A percentile compares a stretch with the other conserved stretches of the same genome.
These are phyloP conservation scores for Orthonychiurus folsomi DNA, from an alignment of 2,888 invertebrate genomes.

Conservation along the genomic window DNA sequence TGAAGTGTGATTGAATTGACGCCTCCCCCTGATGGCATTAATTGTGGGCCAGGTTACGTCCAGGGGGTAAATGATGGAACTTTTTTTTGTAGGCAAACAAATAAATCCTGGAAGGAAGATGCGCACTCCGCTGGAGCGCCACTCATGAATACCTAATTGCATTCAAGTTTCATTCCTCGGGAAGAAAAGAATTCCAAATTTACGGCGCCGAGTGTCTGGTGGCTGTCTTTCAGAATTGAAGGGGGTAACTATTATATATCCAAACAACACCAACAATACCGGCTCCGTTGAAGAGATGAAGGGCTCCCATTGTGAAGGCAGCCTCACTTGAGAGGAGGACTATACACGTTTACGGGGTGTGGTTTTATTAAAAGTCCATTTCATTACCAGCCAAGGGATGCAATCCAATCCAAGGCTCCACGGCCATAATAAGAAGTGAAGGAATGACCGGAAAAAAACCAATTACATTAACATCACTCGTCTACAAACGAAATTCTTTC, in stretches of 20 bases:
- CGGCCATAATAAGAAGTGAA: neutral
- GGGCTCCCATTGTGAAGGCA: neutral
- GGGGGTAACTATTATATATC: neutral
- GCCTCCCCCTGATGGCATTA: neutral
- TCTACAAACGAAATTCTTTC: neutral
- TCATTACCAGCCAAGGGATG: neutral
- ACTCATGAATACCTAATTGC: neutral
- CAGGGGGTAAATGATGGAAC: neutral
- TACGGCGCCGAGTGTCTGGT: neutral
- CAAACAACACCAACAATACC: neutral
- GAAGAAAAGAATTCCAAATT: neutral
- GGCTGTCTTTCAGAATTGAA: neutral
- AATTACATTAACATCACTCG: constrained; percentile 1
- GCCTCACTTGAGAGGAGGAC: neutral
- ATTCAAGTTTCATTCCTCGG: neutral
- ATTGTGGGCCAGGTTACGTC: no score
- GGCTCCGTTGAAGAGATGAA: neutral
- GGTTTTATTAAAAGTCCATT: constrained; percentile 1
- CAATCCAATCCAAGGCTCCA: neutral
- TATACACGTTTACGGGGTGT: neutral
- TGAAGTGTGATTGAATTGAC: neutral
- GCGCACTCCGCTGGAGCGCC: no score
- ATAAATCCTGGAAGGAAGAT: neutral
- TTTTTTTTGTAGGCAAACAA: neutral
- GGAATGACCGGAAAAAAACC: neutral